A percentile compares a stretch with the other conserved stretches of the same genome.
These are phyloP conservation scores for Furnarius figulus DNA, from an alignment of 2,113 vertebrate genomes.

Conservation along the genomic window DNA sequence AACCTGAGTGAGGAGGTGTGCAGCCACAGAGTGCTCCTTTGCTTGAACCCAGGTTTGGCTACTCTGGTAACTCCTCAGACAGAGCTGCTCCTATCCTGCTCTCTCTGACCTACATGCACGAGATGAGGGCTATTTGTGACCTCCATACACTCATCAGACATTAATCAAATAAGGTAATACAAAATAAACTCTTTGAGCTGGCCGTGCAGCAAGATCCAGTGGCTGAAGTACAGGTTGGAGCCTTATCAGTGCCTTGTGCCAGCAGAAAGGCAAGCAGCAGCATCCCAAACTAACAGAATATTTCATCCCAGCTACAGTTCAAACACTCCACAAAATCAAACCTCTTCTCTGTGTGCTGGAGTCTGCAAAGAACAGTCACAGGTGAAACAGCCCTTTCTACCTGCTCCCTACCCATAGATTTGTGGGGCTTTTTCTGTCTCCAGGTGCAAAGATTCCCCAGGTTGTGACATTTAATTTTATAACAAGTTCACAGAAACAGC, in stretches of 20 bases:
- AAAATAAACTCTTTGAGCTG: not conserved
- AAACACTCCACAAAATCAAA: not conserved
- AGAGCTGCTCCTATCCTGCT: not conserved
- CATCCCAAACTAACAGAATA: not conserved
- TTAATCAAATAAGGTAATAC: not conserved
- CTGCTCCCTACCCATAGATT: not conserved
- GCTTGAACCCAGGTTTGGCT: rapidly evolving
- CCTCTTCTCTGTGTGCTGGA: not conserved
- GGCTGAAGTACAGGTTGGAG: not conserved
- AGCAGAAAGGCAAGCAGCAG: not conserved
- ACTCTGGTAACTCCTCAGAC: rapidly evolving
- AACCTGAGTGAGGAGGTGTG: rapidly evolving
- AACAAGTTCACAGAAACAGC: not conserved
- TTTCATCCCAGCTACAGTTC: not conserved
- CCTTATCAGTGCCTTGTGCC: not conserved
- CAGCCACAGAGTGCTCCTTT: not conserved
- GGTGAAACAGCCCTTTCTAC: not conserved
- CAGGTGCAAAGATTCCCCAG: not conserved
- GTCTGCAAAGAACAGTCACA: not conserved
- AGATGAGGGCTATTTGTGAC: rapidly evolving
- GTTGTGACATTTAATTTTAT: conserved; percentile 23
- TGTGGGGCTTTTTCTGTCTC: not conserved
- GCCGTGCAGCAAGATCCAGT: not conserved
- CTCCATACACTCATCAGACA: not conserved
- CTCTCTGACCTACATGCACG: rapidly evolving